A percentile compares a stretch with the other conserved stretches of the same genome.
Evolutionary conservation across 2,797 vertebrate genomes (phyloP).

Genomic region (Pelobates cultripes): DNA sequence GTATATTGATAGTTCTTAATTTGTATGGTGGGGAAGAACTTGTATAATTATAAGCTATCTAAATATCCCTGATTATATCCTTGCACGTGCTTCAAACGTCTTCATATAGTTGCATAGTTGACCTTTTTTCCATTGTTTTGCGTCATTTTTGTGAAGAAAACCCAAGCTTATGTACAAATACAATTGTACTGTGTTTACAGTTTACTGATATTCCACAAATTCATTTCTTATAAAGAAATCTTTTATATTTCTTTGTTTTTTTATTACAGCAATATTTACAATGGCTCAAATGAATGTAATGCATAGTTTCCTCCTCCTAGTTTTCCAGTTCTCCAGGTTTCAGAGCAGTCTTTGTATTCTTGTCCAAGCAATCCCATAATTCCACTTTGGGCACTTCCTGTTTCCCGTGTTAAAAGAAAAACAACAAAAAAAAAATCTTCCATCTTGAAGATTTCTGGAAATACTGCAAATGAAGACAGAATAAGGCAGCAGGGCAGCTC

Average conservation of each 20-base stretch:
- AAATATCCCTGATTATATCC: no score
- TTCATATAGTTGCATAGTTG: conserved; percentile 21
- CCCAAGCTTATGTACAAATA: conserved; percentile 32
- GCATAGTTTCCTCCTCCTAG: conserved; percentile 59
- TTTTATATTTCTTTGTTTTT: conserved; percentile 56
- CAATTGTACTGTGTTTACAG: conserved; percentile 61
- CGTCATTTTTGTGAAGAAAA: background rate
- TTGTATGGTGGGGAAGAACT: no score
- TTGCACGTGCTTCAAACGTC: background rate
- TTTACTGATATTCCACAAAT: conserved; percentile 78
- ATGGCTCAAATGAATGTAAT: conserved; percentile 75
- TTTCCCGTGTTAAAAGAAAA: no score
- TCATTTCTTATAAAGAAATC: conserved; percentile 75
- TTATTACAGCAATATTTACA: conserved; percentile 70
- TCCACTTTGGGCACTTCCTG: background rate
- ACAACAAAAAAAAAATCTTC: background rate
- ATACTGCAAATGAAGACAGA: conserved; percentile 64
- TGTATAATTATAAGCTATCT: no score
- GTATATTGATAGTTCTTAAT: no score
- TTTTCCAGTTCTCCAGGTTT: conserved; percentile 65
- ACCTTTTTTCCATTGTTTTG: conserved; percentile 36
- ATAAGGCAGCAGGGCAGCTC: conserved; percentile 9
- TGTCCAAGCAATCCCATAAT: conserved; percentile 53
- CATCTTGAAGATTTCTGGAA: conserved; percentile 51
- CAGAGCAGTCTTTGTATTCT: conserved; percentile 61